phyloP scores from a whole-genome alignment of 1,140 invertebrate species.

The Ips nitidus region DNA sequence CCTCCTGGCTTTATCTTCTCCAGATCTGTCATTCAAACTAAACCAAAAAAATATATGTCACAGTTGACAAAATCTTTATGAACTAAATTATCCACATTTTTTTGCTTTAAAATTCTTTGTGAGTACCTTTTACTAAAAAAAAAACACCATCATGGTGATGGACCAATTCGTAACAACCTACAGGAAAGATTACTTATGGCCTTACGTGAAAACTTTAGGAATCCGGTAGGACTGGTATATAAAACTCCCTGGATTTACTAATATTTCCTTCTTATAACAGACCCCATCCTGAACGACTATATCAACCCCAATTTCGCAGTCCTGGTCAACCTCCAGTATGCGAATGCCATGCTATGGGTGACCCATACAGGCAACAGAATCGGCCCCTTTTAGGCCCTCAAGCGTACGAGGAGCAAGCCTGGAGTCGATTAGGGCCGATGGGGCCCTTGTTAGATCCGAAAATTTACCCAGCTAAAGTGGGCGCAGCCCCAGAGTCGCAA shows the following conservation, averaged over 20 bases:
- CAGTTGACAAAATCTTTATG: not conserved
- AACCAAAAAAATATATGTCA: not conserved
- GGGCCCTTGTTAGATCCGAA: conserved; percentile 61
- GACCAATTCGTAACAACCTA: conserved; percentile 61
- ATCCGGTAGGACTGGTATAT: conserved; percentile 47
- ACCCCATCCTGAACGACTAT: conserved; percentile 36
- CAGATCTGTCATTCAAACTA: too few species aligned
- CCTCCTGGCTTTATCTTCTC: too few species aligned
- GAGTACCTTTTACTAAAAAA: not conserved
- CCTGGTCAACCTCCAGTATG: conserved; percentile 15
- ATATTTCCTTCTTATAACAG: not conserved
- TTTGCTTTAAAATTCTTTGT: conserved; percentile 10
- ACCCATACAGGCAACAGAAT: conserved; percentile 23
- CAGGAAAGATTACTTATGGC: conserved; percentile 61
- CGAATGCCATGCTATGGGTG: conserved; percentile 34
- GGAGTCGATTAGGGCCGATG: conserved; percentile 54
- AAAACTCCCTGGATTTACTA: not conserved
- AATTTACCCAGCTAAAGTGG: conserved; percentile 58
- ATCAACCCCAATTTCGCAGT: conserved; percentile 33
- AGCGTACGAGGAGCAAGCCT: conserved; percentile 49
- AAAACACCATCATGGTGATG: conserved; percentile 47
- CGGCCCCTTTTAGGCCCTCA: conserved; percentile 38
- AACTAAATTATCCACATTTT: not conserved
- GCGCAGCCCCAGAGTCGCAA: conserved; percentile 55
- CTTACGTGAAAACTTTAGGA: conserved; percentile 51